A percentile compares a stretch with the other conserved stretches of the same genome.
phyloP scores from a whole-genome alignment of 2,797 vertebrate species.

The Muraenolepis orangiensis region DNA sequence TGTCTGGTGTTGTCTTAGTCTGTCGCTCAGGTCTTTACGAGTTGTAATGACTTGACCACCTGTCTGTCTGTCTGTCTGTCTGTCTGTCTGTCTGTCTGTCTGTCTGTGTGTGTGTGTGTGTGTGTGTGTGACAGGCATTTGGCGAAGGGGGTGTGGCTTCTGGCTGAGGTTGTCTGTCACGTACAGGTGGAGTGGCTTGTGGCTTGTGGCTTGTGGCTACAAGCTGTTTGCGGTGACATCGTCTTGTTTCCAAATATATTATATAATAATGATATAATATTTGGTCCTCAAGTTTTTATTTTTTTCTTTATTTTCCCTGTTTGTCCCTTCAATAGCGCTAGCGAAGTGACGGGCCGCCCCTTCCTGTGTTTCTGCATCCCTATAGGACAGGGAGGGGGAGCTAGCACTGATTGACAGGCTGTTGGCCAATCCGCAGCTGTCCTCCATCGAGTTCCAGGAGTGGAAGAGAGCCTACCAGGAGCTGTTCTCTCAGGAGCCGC shows the following conservation, averaged over 20 bases:
- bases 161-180: not conserved
- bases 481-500: slow-evolving; percentile 84
- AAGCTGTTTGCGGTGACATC: slow-evolving; percentile 23
- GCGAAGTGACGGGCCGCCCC: slow-evolving; percentile 54
- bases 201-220: slow-evolving; percentile 5
- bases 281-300: not conserved
- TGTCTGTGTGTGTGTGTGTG: no score
- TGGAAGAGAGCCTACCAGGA: slow-evolving; percentile 96
- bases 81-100: not conserved
- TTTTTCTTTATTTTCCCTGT: slow-evolving; percentile 28
- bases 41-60: no score
- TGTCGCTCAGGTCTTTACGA: not conserved
- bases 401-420: slow-evolving; percentile 95
- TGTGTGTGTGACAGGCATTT: no score
- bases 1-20: not conserved
- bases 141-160: not conserved
- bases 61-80: not conserved
- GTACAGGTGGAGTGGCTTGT: not conserved
- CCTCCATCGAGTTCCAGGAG: slow-evolving; percentile 94
- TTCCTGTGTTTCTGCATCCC: slow-evolving; percentile 76
- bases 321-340: slow-evolving; percentile 23
- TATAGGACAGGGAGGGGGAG: slow-evolving; percentile 98
- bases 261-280: no score
- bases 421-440: slow-evolving; percentile 90
- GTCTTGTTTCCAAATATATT: not conserved